Evolutionary conservation across 2,888 invertebrate genomes (phyloP), one percentile per base, ranked within the genome.

Genomic region (Mongoloraphidia duomilia): DNA sequence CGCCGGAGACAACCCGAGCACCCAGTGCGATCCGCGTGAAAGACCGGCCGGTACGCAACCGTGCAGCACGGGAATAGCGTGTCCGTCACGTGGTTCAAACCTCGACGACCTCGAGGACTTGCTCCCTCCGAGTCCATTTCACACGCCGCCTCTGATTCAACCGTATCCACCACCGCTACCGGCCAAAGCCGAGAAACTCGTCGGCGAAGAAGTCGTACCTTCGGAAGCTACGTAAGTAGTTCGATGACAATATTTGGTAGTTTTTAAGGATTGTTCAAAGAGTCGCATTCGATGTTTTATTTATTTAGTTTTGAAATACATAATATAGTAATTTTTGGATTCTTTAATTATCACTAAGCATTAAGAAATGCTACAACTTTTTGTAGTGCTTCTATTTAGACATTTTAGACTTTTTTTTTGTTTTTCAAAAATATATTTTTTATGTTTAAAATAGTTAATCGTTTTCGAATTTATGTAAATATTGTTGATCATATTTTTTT

Each of bases 181-280:
- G 50, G 75, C 79, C 2, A 75, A 75, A 50, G 80, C 83, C 0
- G 82, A 84, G 61, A 73, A 79, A 53, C 72, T 85, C 12, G 77
- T 84, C 41, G 83, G 80, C 1, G 79, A 82, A 54, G 80, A 81
- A 13, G 76, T 80, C 45, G 76, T 82, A 2, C 84, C 85, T 0
- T 82, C 84, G 0, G 84, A 84, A 65, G 82, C 84, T 61, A 84
- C 84, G 87, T 86, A 76, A 82, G 84, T 79, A 57, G 48, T 37
- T 9, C 49, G 34, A 9, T 46, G 45, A 49, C 26, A 26, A 26
- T 6, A 26, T 26, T 26, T 41, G 17, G n/a, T 47, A 36, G 34
- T 45, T 39, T 47, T 39, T 47, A 49, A 34, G 14, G 37, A 26
- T 26, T 26, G 26, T 26, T 26, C 26, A 26, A 26, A 26, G 26